Evolutionary conservation across 2,888 invertebrate genomes (phyloP), one percentile per base, ranked within the genome.

Genomic region (Serripes groenlandicus): DNA sequence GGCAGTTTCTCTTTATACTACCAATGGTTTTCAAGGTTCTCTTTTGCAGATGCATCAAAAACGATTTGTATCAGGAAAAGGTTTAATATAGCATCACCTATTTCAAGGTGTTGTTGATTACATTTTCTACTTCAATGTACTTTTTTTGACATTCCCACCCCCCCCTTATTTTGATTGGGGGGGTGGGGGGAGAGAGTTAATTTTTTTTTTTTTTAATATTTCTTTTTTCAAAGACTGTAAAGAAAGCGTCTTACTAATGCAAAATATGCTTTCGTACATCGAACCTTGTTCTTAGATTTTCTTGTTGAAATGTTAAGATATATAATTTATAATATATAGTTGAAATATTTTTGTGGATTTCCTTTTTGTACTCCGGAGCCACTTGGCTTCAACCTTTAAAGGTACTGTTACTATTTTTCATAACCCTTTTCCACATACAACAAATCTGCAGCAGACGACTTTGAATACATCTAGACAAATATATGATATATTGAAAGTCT

Each of bases 181-280:
- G n/a, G n/a, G n/a, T n/a, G n/a, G n/a, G n/a, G n/a, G n/a, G n/a
- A n/a, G n/a, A n/a, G n/a, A n/a, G n/a, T n/a, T n/a, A n/a, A n/a
- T n/a, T n/a, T n/a, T n/a, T n/a, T n/a, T n/a, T n/a, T n/a, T n/a
- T n/a, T n/a, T n/a, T n/a, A n/a, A n/a, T 42, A 42, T 11, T 42
- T 42, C 15, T 21, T 49, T 49, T 49, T 21, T 49, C 2, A 3
- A 15, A 21, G 49, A 5, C 21, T 49, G 21, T 49, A 15, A 3
- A 49, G 49, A 49, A 49, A 49, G 49, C 49, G 21, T 49, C 7
- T 49, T 49, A 49, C 21, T 49, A 66, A 66, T 66, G 66, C 66
- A 66, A 66, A n/a, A 7, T 32, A 23, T n/a, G 37, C 35, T 66
- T 66, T 66, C 66, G 26, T 66, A 66, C 66, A 66, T 66, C 66